These are phyloP conservation scores for Ruditapes philippinarum DNA, from an alignment of 1,140 invertebrate species.

Conservation along the genomic window DNA sequence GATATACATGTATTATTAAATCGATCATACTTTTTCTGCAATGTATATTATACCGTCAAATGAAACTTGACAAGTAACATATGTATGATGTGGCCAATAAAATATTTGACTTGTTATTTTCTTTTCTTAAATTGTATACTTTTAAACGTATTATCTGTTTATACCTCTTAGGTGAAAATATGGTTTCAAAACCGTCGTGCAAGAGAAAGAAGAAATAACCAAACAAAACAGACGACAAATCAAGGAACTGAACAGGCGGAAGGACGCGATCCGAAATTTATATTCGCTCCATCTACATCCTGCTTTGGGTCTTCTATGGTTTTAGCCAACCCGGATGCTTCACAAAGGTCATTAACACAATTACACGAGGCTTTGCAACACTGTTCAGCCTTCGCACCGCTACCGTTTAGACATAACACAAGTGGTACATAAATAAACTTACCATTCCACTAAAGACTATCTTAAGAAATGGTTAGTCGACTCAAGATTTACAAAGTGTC, in stretches of 20 bases:
- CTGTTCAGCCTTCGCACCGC: slow-evolving; percentile 11
- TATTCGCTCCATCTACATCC: slow-evolving; percentile 27
- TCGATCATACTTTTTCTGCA: no score
- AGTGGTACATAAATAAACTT: background rate
- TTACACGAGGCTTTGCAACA: slow-evolving; percentile 10
- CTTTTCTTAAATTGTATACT: no score
- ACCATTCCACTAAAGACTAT: no score
- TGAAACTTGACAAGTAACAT: no score
- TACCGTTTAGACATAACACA: background rate
- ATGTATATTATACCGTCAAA: no score
- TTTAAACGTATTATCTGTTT: background rate
- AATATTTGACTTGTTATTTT: no score
- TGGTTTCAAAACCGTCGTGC: slow-evolving; percentile 62
- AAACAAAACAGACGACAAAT: background rate
- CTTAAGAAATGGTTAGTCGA: no score
- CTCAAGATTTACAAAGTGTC: no score
- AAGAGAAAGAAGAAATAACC: slow-evolving; percentile 29
- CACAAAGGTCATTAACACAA: background rate
- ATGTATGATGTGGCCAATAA: no score
- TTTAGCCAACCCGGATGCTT: background rate
- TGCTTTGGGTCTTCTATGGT: background rate
- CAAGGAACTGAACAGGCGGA: background rate
- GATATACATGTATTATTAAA: no score
- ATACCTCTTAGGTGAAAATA: slow-evolving; percentile 60
- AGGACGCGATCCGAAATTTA: background rate